A percentile compares a stretch with the other conserved stretches of the same genome.
These are phyloP conservation scores for Caenorhabditis sp. DNA, from an alignment of 2,888 invertebrate genomes.

Conservation along the genomic window DNA sequence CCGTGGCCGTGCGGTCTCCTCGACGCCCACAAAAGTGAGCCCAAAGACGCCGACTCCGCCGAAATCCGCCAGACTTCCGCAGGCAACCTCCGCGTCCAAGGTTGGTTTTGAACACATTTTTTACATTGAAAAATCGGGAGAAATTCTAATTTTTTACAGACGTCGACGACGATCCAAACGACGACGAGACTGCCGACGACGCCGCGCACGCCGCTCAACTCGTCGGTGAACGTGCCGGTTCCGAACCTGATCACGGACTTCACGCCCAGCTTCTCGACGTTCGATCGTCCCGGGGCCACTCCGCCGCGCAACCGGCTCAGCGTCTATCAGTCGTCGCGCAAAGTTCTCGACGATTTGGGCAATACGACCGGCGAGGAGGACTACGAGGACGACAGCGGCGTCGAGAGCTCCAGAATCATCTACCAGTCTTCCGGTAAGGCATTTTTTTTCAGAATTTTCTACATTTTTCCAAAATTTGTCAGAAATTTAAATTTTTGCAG, in stretches of 20 bases:
- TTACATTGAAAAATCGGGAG: too few species aligned
- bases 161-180: conserved; percentile 12
- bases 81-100: too few species aligned
- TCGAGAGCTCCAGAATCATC: background rate
- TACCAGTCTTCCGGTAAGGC: too few species aligned
- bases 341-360: conserved; percentile 35
- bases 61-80: too few species aligned
- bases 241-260: conserved; percentile 51
- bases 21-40: too few species aligned
- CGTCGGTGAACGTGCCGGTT: background rate
- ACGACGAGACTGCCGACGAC: conserved; percentile 32
- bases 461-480: conserved; percentile 25
- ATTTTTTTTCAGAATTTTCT: conserved; percentile 58
- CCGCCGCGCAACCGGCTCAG: conserved; percentile 37
- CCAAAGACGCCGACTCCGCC: too few species aligned
- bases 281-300: conserved; percentile 57
- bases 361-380: conserved; percentile 56
- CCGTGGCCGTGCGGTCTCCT: conserved; percentile 1
- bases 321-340: background rate
- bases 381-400: conserved; percentile 39
- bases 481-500: too few species aligned
- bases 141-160: too few species aligned
- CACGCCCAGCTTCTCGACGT: conserved; percentile 30
- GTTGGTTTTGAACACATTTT: too few species aligned
- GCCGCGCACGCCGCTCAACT: conserved; percentile 11